Conservation (phyloP, 2,113 vertebrate genomes). For the Lycocorax pyrrhopterus region DNA sequence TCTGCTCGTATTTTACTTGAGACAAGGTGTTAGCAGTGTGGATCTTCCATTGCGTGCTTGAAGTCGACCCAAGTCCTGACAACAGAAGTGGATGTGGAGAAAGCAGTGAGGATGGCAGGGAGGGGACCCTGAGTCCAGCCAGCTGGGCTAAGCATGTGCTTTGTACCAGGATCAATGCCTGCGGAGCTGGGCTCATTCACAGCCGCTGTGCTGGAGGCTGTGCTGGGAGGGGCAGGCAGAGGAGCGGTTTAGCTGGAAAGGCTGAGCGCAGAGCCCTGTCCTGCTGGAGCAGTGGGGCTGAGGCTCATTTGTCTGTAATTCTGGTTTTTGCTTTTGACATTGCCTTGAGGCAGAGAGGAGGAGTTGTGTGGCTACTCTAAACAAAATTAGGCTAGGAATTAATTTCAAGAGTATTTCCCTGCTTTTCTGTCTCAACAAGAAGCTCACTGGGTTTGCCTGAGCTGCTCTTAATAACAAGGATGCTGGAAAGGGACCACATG, state of each 20-base stretch:
- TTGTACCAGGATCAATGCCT: background rate
- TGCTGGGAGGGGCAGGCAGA: background rate
- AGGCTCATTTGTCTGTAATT: background rate
- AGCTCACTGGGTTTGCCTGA: background rate
- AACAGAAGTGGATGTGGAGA: background rate
- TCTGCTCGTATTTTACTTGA: background rate
- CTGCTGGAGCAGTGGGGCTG: background rate
- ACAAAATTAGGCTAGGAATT: background rate
- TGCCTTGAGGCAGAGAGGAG: background rate
- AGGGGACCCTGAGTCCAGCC: background rate
- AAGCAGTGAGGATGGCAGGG: background rate
- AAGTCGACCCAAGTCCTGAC: rapidly evolving
- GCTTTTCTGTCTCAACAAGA: background rate
- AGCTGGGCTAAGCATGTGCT: background rate
- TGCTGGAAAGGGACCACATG: background rate
- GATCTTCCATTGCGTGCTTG: background rate
- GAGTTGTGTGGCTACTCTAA: background rate
- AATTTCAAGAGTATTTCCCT: background rate
- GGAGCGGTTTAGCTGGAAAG: background rate
- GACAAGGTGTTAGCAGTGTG: rapidly evolving
- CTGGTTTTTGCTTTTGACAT: background rate
- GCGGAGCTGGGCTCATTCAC: background rate
- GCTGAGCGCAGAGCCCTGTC: background rate
- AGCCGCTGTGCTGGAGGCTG: background rate
- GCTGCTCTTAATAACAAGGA: background rate